Base-by-base conservation (phyloP, 2,797 vertebrate genomes). In the Gymnothorax javanicus region DNA sequence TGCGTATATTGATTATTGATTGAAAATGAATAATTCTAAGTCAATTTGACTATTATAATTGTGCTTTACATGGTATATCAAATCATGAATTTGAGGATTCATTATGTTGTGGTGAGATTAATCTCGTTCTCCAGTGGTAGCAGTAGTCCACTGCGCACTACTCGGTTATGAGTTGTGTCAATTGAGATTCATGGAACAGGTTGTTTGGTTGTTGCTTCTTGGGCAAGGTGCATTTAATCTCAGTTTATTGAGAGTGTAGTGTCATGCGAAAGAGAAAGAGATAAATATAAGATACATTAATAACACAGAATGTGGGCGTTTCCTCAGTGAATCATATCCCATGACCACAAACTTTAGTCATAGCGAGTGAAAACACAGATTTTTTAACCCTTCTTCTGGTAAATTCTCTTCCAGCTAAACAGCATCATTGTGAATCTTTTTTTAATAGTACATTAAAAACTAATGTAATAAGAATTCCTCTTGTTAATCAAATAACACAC, bases 171-270 rank as follows among this genome's bases (percentile, higher is more conserved):
- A 67, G 33, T 43, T 43, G 33, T 9, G 64, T 7, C 64, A 67
- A n/a, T 25, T 67, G 64, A 2, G 64, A 67, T 25, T 67, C 23
- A 67, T n/a, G 23, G n/a, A 67, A 67, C 25, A n/a, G 64, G 64
- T 67, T 64, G 13, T 64, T 67, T 67, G 7, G 64, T 67, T 67
- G 60, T 62, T 12, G 13, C n/a, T n/a, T 67, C 64, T 67, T 25
- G 64, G 23, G n/a, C 64, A 69, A 69, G 64, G 25, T 69, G 64
- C 64, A 69, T 69, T 69, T n/a, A 69, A 69, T n/a, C 64, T 69
- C 23, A 69, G 23, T 17, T 69, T 7, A 23, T 2, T 69, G 9
- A 3, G 64, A 8, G 64, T 67, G 64, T 64, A 23, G 17, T 17
- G 4, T 20, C 15, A 20, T 23, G 4, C 43, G 11, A 73, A 33